Evolutionary conservation across 92 coral and sea anemone genomes (phyloP), one percentile per base, ranked within the genome.

Genomic region (Chrysogorgia sp.): DNA sequence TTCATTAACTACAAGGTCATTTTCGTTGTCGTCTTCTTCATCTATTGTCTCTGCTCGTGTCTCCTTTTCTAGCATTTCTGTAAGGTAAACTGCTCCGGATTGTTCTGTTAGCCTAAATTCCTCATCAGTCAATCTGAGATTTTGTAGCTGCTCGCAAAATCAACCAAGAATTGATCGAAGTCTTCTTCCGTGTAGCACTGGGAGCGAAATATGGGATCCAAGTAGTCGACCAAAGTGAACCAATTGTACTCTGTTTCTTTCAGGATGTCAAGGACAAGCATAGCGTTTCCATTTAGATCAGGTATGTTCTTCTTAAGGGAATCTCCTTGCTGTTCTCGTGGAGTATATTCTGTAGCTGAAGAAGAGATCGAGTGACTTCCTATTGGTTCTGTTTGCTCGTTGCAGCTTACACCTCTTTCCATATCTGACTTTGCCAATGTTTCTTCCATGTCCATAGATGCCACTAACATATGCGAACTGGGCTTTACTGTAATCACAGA

Each of bases 141-240:
- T 41, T 30, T 47, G 69, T 66, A 76, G 40, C 24, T 24, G 60
- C 58, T 21, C 37, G 81, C 69, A 31, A 75, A 75, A 24, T 60
- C 35, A 31, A 76, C 71, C 25, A 76, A 41, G 41, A 76, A 60
- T 32, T 76, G 43, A 50, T 63, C 75, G 7, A 53, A 63, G 24
- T 67, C 37, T 55, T 78, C 83, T 43, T 6, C 3, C 17, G 48
- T 45, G 61, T 45, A 49, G 22, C 74, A 74, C 61, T 57, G 74
- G 32, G 35, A 30, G 25, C 61, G 22, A 47, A 78, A 47, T 35
- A 23, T 32, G 7, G 75, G 47, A 17, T 78, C 75, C 63, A 78
- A 78, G 23, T 15, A 43, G 29, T 59, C 33, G 45, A 78, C 83
- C 20, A 78, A 78, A 40, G 83, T 0, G 23, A 78, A 78, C 83